Evolutionary conservation across 2,888 invertebrate species (phyloP).

Genomic region (Cylindroiulus punctatus): DNA sequence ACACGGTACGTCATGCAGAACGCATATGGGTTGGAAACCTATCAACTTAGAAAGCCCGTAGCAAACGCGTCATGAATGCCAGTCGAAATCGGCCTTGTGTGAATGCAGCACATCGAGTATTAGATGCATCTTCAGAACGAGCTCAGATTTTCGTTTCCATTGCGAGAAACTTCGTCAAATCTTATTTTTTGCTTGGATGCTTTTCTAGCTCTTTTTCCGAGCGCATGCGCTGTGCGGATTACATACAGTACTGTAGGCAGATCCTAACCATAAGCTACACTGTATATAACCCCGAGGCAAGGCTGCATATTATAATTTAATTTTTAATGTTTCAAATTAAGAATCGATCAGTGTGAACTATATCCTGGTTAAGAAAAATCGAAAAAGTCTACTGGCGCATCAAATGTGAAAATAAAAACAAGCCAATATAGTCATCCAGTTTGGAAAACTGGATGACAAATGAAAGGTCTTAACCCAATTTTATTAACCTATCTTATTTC

Average conservation of each 20-base stretch:
- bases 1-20: slow-evolving; percentile 25
- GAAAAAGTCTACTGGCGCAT: too few relatives aligned
- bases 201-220: neutral
- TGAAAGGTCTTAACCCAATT: too few relatives aligned
- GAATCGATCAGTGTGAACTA: too few relatives aligned
- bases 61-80: slow-evolving; percentile 26
- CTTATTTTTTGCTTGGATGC: slow-evolving; percentile 29
- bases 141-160: slow-evolving; percentile 8
- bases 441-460: too few relatives aligned
- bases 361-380: too few relatives aligned
- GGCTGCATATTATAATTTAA: too few relatives aligned
- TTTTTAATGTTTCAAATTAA: too few relatives aligned
- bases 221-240: too few relatives aligned
- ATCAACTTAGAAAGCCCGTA: slow-evolving; percentile 10
- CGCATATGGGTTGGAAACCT: slow-evolving; percentile 22
- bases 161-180: slow-evolving; percentile 16
- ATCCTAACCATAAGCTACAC: neutral
- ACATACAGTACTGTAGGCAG: neutral
- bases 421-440: too few relatives aligned
- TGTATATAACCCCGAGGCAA: too few relatives aligned
- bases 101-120: neutral
- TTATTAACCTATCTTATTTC: too few relatives aligned
- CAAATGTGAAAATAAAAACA: too few relatives aligned
- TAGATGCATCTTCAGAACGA: neutral
- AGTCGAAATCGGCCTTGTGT: neutral